phyloP scores from a whole-genome alignment of 1,140 invertebrate species.

The Psix sp. region DNA sequence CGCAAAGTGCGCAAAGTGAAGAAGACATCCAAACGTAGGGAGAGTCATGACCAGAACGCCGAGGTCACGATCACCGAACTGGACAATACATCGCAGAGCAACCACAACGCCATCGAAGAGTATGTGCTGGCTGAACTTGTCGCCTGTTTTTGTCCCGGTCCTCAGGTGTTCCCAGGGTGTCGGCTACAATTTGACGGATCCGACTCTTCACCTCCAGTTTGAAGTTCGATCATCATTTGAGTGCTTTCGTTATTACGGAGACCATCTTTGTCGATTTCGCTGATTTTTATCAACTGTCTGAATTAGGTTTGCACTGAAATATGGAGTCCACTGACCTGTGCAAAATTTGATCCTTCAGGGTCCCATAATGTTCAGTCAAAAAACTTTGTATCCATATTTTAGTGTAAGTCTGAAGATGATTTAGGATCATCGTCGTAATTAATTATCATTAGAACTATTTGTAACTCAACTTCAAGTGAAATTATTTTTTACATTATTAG shows the following conservation, averaged over 20 bases:
- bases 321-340: too few species aligned
- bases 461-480: neutral
- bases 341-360: too few species aligned
- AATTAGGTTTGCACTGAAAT: too few species aligned
- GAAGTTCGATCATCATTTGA: constrained; percentile 1
- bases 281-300: too few species aligned
- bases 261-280: neutral
- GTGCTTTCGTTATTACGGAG: neutral
- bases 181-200: constrained; percentile 12
- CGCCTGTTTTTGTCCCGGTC: constrained; percentile 18
- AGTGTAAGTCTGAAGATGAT: too few species aligned
- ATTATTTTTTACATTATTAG: neutral
- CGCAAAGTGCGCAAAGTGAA: constrained; percentile 93
- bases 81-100: constrained; percentile 82
- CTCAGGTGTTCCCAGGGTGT: constrained; percentile 33
- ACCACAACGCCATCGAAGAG: constrained; percentile 82
- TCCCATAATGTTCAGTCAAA: too few species aligned
- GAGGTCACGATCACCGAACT: constrained; percentile 90
- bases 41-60: constrained; percentile 82
- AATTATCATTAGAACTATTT: too few species aligned
- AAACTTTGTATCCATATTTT: too few species aligned
- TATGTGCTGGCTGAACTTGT: constrained; percentile 83
- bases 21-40: constrained; percentile 88
- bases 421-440: too few species aligned
- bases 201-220: too few species aligned